Conservation (phyloP, 2,113 vertebrate species). For the Ameiurus melas region DNA sequence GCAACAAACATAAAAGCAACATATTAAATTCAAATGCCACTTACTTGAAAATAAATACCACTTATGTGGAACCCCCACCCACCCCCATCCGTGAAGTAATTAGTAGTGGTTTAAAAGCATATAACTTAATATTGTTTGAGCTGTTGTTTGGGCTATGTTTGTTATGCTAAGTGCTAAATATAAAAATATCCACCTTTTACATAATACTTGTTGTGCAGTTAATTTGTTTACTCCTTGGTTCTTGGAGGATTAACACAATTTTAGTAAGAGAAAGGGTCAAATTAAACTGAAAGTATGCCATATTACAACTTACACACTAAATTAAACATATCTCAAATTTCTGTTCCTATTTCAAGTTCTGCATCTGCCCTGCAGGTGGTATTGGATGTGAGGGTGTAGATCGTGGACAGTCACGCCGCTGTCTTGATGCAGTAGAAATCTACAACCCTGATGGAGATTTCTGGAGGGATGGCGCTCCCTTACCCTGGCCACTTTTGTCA, state of each 20-base stretch:
- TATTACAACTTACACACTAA: neutral
- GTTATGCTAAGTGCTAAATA: neutral
- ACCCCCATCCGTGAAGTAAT: neutral
- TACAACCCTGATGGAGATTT: constrained; percentile 89
- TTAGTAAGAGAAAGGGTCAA: neutral
- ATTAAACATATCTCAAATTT: neutral
- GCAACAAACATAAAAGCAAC: neutral
- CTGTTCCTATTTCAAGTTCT: neutral
- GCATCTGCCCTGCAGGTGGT: constrained; percentile 77
- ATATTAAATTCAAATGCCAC: neutral
- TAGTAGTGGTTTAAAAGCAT: neutral
- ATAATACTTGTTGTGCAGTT: neutral
- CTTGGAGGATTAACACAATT: neutral
- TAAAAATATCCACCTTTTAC: neutral
- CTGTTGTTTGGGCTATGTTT: neutral
- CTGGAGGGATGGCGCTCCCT: constrained; percentile 87
- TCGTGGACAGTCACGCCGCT: constrained; percentile 88
- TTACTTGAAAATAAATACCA: neutral
- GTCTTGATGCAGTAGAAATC: constrained; percentile 89
- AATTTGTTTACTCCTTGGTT: neutral
- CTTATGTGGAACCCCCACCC: no score
- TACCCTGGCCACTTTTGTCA: constrained; percentile 85
- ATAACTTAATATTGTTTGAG: neutral
- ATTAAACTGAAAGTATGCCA: neutral
- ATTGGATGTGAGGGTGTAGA: constrained; percentile 90